These are phyloP conservation scores for Paraescarpia echinospica DNA, from an alignment of 1,140 invertebrate genomes.

Conservation along the genomic window DNA sequence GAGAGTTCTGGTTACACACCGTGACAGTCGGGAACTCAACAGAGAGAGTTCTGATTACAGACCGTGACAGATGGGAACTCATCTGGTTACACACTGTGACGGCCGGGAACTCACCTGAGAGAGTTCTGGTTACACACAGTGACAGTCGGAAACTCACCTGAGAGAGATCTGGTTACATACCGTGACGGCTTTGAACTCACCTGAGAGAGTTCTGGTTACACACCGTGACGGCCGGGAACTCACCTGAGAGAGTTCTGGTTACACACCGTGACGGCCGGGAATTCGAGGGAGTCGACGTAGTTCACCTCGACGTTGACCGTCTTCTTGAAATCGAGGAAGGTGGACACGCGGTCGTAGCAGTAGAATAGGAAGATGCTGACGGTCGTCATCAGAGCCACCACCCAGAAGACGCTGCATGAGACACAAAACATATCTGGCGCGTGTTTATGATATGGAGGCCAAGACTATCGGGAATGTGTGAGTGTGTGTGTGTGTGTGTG, in stretches of 20 bases:
- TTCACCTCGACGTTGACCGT: constrained; percentile 39
- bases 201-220: constrained; percentile 47
- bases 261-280: constrained; percentile 47
- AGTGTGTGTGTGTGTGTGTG: too few relatives aligned
- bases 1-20: constrained; percentile 46
- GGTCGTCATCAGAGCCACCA: neutral
- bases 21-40: constrained; percentile 44
- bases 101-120: constrained; percentile 39
- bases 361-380: constrained; percentile 10
- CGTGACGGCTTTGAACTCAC: constrained; percentile 24
- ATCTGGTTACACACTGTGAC: constrained; percentile 44
- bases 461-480: too few relatives aligned
- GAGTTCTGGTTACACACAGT: constrained; percentile 40
- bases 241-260: constrained; percentile 44
- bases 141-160: neutral
- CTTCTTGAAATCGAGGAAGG: constrained; percentile 18
- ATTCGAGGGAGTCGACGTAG: constrained; percentile 40
- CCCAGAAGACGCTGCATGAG: neutral
- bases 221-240: constrained; percentile 44
- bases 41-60: constrained; percentile 5
- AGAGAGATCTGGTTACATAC: too few relatives aligned
- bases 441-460: too few relatives aligned
- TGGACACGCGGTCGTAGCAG: constrained; percentile 15
- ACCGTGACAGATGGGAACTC: too few relatives aligned
- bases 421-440: neutral